Evolutionary conservation across 2,797 vertebrate genomes (phyloP), one percentile per base, ranked within the genome.

Genomic region (Muscicapa comitata): DNA sequence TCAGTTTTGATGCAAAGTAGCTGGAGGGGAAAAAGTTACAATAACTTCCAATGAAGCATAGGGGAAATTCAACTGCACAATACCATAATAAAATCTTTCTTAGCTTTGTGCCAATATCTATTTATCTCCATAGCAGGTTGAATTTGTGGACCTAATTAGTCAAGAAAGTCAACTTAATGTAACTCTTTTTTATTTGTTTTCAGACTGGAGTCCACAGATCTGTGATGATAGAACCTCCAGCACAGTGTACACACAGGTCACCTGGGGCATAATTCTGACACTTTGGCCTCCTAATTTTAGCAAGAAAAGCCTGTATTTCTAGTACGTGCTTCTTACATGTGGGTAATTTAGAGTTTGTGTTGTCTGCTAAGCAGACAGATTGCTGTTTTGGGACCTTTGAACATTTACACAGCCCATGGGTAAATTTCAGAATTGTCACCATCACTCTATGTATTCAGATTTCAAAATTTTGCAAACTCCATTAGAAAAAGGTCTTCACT

Each of bases 401-500:
- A 97, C 92, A 97, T 98, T 98, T 98, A 96, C 97, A 96, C 82
- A 96, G 66, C 47, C 40, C 80, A 75, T 86, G 83, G 90, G 96
- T 97, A 98, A 98, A 98, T 98, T 98, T 96, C 97, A 98, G 47
- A 88, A 63, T 90, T 96, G 94, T 95, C 94, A 96, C 93, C 80
- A 85, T 84, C 9, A 1, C 53, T 28, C 48, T 66, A 38, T 78
- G 62, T 94, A 84, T 87, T 97, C 94, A 92, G 88, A 94, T 83
- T 91, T 95, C 26, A 82, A 73, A 91, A 61, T 96, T 97, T 95
- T 88, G 25, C 81, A 66, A 79, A 92, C 93, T 92, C 58, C 94
- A 65, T 50, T 51, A 82, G 45, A 58, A 43, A 53, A 38, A 59
- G 33, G 11, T 53, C 40, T 79, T 95, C 59, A 75, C 24, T n/a